phyloP scores from a whole-genome alignment of 2,888 invertebrate genomes.

The Carabus problematicus region DNA sequence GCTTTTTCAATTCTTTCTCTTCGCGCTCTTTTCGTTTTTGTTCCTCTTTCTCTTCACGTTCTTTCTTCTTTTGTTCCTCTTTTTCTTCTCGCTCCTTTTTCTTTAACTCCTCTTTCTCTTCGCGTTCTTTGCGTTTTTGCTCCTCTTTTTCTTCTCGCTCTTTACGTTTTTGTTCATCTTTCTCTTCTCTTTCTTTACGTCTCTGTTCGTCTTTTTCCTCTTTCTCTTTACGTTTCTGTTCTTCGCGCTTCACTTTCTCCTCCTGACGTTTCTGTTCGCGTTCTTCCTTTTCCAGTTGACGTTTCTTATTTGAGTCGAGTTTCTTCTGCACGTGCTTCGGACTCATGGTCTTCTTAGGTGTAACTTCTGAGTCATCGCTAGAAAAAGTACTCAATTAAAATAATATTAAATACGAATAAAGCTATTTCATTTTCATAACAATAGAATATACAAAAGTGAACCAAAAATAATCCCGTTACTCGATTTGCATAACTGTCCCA shows the following conservation, averaged over 20 bases:
- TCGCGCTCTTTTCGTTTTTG: conserved; percentile 58
- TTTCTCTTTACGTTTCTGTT: conserved; percentile 63
- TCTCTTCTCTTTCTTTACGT: conserved; percentile 61
- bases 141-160: conserved; percentile 58
- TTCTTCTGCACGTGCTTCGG: conserved; percentile 64
- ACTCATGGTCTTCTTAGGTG: conserved; percentile 52
- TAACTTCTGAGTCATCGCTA: conserved; percentile 41
- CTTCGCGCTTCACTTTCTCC: conserved; percentile 52
- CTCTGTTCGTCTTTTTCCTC: conserved; percentile 56
- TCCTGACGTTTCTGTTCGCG: conserved; percentile 47
- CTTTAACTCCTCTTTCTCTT: conserved; percentile 54
- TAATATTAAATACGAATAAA: conserved; percentile 23
- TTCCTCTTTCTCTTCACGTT: conserved; percentile 55
- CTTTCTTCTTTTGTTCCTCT: conserved; percentile 67
- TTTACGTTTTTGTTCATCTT: conserved; percentile 65
- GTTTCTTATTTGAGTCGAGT: conserved; percentile 63
- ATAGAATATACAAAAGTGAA: no score
- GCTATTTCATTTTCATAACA: conserved; percentile 1
- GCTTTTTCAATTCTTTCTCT: conserved; percentile 59
- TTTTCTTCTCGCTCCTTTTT: conserved; percentile 61
- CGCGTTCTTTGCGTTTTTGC: conserved; percentile 62
- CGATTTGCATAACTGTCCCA: no score
- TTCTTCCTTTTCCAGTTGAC: conserved; percentile 48
- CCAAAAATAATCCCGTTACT: no score
- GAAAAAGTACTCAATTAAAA: conserved; percentile 41